Percentiles rank a stretch among this genome's conserved stretches.
Conservation (phyloP, 2,888 invertebrate species). For the Ichneumoninae sp. region DNA sequence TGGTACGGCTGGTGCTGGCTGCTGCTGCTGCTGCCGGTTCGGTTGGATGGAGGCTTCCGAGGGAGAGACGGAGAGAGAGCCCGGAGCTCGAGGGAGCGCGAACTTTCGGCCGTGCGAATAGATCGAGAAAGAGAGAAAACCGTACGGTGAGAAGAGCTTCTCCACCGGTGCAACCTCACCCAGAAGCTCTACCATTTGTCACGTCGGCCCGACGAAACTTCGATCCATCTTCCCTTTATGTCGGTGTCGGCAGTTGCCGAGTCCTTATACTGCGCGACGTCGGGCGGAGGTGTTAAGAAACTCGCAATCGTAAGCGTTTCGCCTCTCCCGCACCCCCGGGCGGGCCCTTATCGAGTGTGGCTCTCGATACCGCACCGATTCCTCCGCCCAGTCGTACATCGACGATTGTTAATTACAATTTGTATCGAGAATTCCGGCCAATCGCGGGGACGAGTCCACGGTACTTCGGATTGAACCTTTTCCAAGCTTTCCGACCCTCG, state of each 20-base stretch:
- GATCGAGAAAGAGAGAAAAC: constrained; percentile 21
- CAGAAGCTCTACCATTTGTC: constrained; percentile 70
- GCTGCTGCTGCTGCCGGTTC: constrained; percentile 35
- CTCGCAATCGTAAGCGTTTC: constrained; percentile 62
- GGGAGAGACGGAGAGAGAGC: constrained; percentile 5
- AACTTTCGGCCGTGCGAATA: background rate
- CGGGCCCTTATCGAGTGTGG: constrained; percentile 25
- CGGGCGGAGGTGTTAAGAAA: constrained; percentile 59
- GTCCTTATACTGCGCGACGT: constrained; percentile 44
- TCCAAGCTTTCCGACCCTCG: no score
- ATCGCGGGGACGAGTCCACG: background rate
- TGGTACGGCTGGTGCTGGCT: constrained; percentile 41
- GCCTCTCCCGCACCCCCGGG: background rate
- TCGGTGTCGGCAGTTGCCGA: constrained; percentile 70
- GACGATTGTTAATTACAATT: constrained; percentile 41
- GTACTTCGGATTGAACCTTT: background rate
- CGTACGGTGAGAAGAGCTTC: constrained; percentile 9
- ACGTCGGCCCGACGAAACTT: constrained; percentile 71
- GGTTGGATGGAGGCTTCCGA: constrained; percentile 36
- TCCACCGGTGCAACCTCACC: constrained; percentile 45
- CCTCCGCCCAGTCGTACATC: constrained; percentile 1
- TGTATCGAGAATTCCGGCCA: background rate
- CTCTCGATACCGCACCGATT: constrained; percentile 11
- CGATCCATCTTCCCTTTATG: constrained; percentile 76
- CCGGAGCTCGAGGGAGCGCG: background rate